phyloP scores from a whole-genome alignment of 2,888 invertebrate species.

The Pristionchus fissidentatus region DNA sequence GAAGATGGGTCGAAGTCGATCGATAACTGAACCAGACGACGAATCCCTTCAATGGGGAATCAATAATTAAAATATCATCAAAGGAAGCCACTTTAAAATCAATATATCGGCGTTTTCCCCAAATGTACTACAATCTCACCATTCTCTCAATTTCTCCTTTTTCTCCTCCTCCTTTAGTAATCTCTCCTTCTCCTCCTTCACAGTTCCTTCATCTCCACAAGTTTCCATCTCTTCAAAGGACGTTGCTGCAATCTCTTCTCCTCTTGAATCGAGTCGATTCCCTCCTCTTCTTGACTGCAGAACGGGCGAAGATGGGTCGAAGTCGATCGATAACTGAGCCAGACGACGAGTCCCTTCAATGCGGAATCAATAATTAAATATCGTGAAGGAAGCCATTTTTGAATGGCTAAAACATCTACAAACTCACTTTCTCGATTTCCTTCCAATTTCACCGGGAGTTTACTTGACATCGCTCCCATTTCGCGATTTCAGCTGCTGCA shows the following conservation, averaged over 20 bases:
- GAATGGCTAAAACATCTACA: not conserved
- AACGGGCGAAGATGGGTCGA: not conserved
- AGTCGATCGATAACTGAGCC: not conserved
- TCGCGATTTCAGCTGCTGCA: not conserved
- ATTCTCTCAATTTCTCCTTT: not conserved
- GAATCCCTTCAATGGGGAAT: too few species aligned
- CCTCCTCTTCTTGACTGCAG: constrained; percentile 1
- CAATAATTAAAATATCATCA: too few species aligned
- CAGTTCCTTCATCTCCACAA: too few species aligned
- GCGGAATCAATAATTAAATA: not conserved
- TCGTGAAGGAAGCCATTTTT: not conserved
- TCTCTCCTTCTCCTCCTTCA: constrained; percentile 19
- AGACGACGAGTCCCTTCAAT: not conserved
- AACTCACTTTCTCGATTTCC: constrained; percentile 10
- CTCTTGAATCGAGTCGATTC: not conserved
- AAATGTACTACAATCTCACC: too few species aligned
- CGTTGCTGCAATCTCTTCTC: not conserved
- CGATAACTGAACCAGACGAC: too few species aligned
- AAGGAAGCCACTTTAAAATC: too few species aligned
- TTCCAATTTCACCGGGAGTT: not conserved
- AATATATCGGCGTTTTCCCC: too few species aligned
- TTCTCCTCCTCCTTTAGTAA: constrained; percentile 1
- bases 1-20: too few species aligned
- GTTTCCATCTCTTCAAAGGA: too few species aligned
- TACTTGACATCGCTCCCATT: not conserved